These are phyloP conservation scores for Trissolcus japonicus DNA, from an alignment of 2,888 invertebrate species.

Conservation along the genomic window DNA sequence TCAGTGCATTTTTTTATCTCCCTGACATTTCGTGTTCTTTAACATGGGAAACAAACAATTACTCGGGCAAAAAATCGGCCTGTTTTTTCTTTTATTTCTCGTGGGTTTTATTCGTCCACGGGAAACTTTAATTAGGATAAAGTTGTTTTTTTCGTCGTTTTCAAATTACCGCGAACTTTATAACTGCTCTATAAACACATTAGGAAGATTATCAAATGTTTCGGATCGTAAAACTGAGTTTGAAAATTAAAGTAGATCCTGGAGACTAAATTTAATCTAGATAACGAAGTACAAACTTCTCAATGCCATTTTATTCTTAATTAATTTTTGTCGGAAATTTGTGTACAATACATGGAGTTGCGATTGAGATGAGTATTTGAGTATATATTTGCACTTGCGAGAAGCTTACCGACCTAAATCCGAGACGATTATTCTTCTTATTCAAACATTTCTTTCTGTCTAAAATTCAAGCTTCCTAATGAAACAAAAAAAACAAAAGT, in stretches of 20 bases:
- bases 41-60: constrained; percentile 32
- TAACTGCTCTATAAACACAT: constrained; percentile 19
- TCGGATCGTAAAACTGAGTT: not conserved
- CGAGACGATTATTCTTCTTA: constrained; percentile 20
- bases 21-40: constrained; percentile 22
- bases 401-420: constrained; percentile 10
- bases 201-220: constrained; percentile 14
- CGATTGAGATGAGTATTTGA: constrained; percentile 6
- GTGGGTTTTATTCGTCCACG: constrained; percentile 8
- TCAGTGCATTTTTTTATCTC: constrained; percentile 13
- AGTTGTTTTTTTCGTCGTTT: constrained; percentile 17
- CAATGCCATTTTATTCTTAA: constrained; percentile 1
- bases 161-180: constrained; percentile 13
- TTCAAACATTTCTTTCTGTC: constrained; percentile 28
- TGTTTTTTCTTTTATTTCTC: constrained; percentile 11
- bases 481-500: constrained; percentile 19
- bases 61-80: constrained; percentile 13
- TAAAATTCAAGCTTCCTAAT: constrained; percentile 6
- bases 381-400: not conserved
- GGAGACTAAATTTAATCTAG: not conserved
- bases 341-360: too few relatives aligned
- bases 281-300: not conserved
- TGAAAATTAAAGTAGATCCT: constrained; percentile 6
- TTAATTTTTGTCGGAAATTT: too few relatives aligned
- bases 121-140: constrained; percentile 26